Base-by-base conservation (phyloP, 2,888 invertebrate species). In the Hirtodrosophila histrioides region DNA sequence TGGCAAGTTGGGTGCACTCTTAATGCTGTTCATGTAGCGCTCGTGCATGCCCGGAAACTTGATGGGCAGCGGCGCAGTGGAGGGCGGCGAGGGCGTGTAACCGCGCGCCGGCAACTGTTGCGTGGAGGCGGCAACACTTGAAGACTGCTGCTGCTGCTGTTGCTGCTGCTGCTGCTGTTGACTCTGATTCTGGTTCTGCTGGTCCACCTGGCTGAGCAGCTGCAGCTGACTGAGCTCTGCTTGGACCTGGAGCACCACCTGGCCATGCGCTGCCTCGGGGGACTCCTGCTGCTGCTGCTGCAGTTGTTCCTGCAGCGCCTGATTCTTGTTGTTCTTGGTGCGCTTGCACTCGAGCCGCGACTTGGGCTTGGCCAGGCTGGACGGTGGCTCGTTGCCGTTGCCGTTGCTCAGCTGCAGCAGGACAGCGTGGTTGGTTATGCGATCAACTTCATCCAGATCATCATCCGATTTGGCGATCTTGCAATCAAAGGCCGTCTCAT, bases 401-500 rank as follows among this genome's bases (percentile, higher is more conserved):
- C 9, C 74, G 49, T 36, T 48, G 57, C 54, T 62, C 8, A 92
- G 88, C 90, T 95, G 94, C 58, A 95, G 91, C 53, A 96, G 92
- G 50, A 95, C 94, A 10, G 96, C 95, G 87, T 96, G 96, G 89
- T 96, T 96, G 75, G 95, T 95, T 68, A 96, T 94, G 66, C 95
- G 94, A 83, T 96, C 96, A 51, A 96, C 94, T 88, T 96, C 96
- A 89, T 96, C 93, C 79, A 96, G 95, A 78, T 95, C 94, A 84
- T 95, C 95, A 82, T 95, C 95, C 7, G 96, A 96, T 74, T 95
- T 95, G 89, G 95, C 95, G 87, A 96, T 94, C 92, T 96, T 96
- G 91, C 96, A 96, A 92, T 97, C 97, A 91, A 97, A 97, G 62
- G 97, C 97, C 58, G 97, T 97, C 92, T 97, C 97, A 91, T 97